Conservation (phyloP, 2,797 vertebrate species). For the Alauda arvensis region DNA sequence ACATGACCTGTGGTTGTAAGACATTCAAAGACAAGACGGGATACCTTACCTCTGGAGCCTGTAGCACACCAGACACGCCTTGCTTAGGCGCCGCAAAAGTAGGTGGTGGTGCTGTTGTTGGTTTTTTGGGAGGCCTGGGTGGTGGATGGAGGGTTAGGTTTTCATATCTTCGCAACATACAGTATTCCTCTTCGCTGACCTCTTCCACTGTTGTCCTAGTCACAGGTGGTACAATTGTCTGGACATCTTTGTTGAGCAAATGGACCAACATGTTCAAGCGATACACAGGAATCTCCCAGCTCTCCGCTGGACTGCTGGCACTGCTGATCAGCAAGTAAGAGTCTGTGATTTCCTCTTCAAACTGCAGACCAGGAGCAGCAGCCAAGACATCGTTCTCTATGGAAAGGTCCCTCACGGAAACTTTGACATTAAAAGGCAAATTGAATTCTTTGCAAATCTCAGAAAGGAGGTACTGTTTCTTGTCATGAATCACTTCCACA, state of each 20-base stretch:
- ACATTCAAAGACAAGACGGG: not conserved
- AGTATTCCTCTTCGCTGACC: constrained; percentile 80
- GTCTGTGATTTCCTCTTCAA: constrained; percentile 84
- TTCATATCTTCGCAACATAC: constrained; percentile 79
- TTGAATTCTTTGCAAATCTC: constrained; percentile 75
- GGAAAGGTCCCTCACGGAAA: constrained; percentile 80
- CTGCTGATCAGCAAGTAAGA: constrained; percentile 78
- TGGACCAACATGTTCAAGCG: constrained; percentile 72
- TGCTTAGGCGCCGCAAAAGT: not conserved
- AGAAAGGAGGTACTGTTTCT: constrained; percentile 76
- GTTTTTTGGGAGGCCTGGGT: constrained; percentile 83
- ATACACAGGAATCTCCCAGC: constrained; percentile 79
- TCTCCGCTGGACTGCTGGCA: constrained; percentile 57
- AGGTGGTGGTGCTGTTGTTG: constrained; percentile 23
- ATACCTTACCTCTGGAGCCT: constrained; percentile 70
- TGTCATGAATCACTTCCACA: constrained; percentile 83
- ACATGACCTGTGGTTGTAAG: not conserved
- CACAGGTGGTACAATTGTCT: not conserved
- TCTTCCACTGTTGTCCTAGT: constrained; percentile 73
- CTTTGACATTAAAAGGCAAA: constrained; percentile 84
- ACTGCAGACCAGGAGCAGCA: constrained; percentile 66
- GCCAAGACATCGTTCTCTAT: constrained; percentile 79
- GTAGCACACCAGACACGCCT: not conserved
- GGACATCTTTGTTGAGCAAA: constrained; percentile 52
- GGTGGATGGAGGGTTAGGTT: constrained; percentile 72